phyloP scores from a whole-genome alignment of 2,888 invertebrate species.

The Didymodactylos carnosus region DNA sequence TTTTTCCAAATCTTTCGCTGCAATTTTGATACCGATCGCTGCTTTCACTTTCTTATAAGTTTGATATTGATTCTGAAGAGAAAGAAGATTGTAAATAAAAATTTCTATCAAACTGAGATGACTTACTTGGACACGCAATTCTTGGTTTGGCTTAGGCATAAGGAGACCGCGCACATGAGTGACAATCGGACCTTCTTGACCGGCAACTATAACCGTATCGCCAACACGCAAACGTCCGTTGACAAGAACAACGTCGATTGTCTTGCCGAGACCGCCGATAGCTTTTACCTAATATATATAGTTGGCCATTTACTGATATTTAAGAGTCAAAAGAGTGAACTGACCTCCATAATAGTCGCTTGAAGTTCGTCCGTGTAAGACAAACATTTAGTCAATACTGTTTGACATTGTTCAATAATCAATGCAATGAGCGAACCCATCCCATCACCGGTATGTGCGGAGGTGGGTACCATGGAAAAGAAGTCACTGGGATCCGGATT shows the following conservation, averaged over 20 bases:
- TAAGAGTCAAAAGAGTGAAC: no score
- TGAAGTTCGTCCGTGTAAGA: conserved; percentile 75
- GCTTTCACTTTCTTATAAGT: conserved; percentile 81
- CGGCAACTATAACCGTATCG: conserved; percentile 79
- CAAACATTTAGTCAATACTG: conserved; percentile 62
- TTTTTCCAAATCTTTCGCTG: conserved; percentile 90
- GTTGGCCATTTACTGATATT: no score
- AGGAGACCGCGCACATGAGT: conserved; percentile 86
- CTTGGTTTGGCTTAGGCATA: conserved; percentile 93
- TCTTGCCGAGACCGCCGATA: conserved; percentile 48
- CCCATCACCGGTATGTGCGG: conserved; percentile 88
- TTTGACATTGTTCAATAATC: conserved; percentile 77
- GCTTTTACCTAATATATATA: no score
- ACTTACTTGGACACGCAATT: conserved; percentile 82
- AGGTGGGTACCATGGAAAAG: conserved; percentile 85
- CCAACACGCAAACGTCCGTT: conserved; percentile 87
- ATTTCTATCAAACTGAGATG: not conserved
- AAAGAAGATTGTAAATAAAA: not conserved
- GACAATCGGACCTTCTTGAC: conserved; percentile 90
- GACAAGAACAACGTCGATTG: conserved; percentile 91
- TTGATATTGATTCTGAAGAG: conserved; percentile 47
- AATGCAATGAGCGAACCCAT: conserved; percentile 89
- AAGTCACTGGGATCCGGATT: conserved; percentile 81
- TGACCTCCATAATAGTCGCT: conserved; percentile 39
- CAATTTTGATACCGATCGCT: conserved; percentile 93